Percentiles rank a stretch among this genome's conserved stretches.
Conservation (phyloP, 2,888 invertebrate genomes). For the Nomada flava region DNA sequence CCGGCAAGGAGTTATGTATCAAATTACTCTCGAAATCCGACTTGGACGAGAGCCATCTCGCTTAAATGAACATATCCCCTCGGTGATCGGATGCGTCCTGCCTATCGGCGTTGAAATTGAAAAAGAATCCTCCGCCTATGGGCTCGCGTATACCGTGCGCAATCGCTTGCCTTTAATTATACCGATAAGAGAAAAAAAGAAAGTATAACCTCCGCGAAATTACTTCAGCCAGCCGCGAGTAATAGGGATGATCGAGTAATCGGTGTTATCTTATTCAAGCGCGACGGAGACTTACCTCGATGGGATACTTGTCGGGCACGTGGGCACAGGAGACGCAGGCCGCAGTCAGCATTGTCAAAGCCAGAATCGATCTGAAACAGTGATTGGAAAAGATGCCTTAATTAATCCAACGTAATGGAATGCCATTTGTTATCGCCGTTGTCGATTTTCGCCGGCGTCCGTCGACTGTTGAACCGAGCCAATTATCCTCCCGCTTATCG, state of each 20-base stretch:
- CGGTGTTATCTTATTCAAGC: conserved; percentile 2
- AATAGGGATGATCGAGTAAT: not conserved
- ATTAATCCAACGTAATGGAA: conserved; percentile 59
- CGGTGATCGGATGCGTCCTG: too few relatives aligned
- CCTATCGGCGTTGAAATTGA: not conserved
- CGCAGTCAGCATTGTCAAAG: conserved; percentile 74
- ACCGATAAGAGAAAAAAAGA: too few relatives aligned
- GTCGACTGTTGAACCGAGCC: conserved; percentile 53
- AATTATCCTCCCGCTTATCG: conserved; percentile 63
- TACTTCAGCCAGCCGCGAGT: too few relatives aligned
- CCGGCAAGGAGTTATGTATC: conserved; percentile 34
- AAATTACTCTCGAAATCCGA: conserved; percentile 43
- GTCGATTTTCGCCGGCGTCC: conserved; percentile 47
- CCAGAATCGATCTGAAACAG: conserved; percentile 79
- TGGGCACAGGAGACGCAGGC: conserved; percentile 72
- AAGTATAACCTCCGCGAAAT: too few relatives aligned
- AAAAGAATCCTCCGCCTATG: too few relatives aligned
- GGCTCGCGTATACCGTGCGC: too few relatives aligned
- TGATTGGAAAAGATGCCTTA: conserved; percentile 61
- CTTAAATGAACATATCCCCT: conserved; percentile 33
- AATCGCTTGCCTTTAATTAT: too few relatives aligned
- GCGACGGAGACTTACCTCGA: conserved; percentile 74
- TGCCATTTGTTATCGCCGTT: conserved; percentile 57
- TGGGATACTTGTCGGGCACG: conserved; percentile 80
- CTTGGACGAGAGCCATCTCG: conserved; percentile 4